These are phyloP conservation scores for Bergia puertoricense DNA, from an alignment of 92 coral and sea anemone species.

Conservation along the genomic window DNA sequence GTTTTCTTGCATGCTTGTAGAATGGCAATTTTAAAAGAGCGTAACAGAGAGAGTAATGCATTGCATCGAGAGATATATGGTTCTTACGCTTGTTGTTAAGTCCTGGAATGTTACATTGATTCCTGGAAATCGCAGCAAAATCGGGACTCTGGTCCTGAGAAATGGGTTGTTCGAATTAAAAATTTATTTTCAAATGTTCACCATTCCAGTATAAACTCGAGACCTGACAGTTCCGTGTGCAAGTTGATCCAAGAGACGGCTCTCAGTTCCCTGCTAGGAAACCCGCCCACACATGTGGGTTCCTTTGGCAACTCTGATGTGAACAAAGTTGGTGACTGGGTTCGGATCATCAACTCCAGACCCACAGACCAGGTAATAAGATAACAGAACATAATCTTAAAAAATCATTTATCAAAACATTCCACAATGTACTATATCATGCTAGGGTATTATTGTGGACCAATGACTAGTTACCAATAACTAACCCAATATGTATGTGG, in stretches of 20 bases:
- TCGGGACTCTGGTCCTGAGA: background rate
- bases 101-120: no score
- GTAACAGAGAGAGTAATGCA: background rate
- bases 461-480: background rate
- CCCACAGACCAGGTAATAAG: constrained; percentile 78
- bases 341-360: constrained; percentile 74
- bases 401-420: no score
- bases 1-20: no score
- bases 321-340: constrained; percentile 95
- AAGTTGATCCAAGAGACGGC: constrained; percentile 75
- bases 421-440: no score
- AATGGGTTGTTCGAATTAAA: no score
- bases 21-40: background rate
- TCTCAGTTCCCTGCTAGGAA: constrained; percentile 68
- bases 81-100: background rate
- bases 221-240: constrained; percentile 66
- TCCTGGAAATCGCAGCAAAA: no score
- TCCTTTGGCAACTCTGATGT: constrained; percentile 98
- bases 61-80: background rate
- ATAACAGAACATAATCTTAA: no score
- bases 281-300: constrained; percentile 83
- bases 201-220: constrained; percentile 48
- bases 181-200: background rate
- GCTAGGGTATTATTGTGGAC: no score
- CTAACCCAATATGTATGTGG: background rate